Evolutionary conservation across 2,113 vertebrate genomes (phyloP).

Genomic region (Psammodynastes pulverulentus): DNA sequence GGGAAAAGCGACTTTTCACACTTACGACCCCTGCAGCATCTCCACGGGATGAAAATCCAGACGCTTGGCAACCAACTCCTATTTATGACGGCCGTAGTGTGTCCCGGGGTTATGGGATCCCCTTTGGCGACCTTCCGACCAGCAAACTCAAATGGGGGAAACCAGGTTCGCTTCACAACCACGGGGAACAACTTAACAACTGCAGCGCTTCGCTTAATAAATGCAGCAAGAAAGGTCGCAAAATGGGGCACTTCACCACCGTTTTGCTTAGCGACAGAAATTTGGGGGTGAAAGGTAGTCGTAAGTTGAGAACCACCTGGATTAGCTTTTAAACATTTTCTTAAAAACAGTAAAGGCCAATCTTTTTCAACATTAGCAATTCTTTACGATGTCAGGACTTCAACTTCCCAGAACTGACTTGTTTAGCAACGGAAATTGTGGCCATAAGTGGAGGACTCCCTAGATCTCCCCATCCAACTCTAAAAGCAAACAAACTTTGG

Average conservation of each 20-base stretch:
- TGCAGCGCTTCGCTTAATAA: background rate
- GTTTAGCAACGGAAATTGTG: background rate
- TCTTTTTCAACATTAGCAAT: background rate
- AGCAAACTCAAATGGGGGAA: no score
- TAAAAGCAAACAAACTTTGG: background rate
- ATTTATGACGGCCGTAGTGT: background rate
- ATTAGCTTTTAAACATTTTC: background rate
- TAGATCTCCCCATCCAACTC: background rate
- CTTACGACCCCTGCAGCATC: background rate
- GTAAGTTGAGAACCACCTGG: background rate
- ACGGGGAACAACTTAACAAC: background rate
- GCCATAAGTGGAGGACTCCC: background rate
- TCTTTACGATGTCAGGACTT: background rate
- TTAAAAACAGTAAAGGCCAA: background rate
- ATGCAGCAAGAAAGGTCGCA: background rate
- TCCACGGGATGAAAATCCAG: background rate
- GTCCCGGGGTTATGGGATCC: background rate
- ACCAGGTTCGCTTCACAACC: no score
- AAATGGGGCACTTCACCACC: no score
- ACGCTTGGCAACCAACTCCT: background rate
- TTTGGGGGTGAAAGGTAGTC: no score
- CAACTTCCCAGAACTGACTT: background rate
- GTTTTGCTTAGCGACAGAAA: background rate
- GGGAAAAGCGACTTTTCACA: background rate
- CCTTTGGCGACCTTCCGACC: background rate